Base-by-base conservation (phyloP, 2,888 invertebrate genomes). In the Hirtodrosophila cameraria region DNA sequence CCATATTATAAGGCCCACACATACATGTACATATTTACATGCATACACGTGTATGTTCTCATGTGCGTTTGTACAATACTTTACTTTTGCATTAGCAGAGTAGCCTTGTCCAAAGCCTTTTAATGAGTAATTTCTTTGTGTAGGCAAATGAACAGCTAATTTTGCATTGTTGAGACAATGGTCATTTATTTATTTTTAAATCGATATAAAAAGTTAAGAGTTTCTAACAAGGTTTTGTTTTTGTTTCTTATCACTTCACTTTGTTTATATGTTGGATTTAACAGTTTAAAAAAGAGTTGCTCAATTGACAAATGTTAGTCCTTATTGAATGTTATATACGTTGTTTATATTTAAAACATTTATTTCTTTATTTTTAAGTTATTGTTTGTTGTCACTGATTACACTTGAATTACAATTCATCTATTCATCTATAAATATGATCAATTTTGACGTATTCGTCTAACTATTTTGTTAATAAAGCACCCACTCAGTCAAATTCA, bases 371-470 rank as follows among this genome's bases (percentile, higher is more conserved):
- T 7, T 15, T 28, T n/a, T 58, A 15, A 23, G 16, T 9, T 28
- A 41, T 45, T 33, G 7, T 11, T 30, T 13, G 13, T 20, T 23
- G 31, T 16, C 48, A 28, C 38, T 27, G 28, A 18, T 16, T 20
- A 8, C 43, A 39, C 35, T 23, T 48, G 15, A 7, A 23, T 64
- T 20, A 11, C 28, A 30, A 41, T 11, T 9, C 27, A 11, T 18
- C 23, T 8, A 27, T 28, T 20, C 33, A 20, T 9, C 12, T 12
- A 35, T 4, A 42, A 49, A 45, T 35, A 57, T 70, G 61, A 73
- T 73, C 57, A 61, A 67, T n/a, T 41, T 59, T 35, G 57, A 42
- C 50, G 69, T 55, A 33, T 42, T 48, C 25, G 30, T 5, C 28
- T 3, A 49, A 53, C 45, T 38, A 49, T 45, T 50, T 72, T 50